Conservation (phyloP, 2,797 vertebrate genomes). For the Pipistrellus nathusii region DNA sequence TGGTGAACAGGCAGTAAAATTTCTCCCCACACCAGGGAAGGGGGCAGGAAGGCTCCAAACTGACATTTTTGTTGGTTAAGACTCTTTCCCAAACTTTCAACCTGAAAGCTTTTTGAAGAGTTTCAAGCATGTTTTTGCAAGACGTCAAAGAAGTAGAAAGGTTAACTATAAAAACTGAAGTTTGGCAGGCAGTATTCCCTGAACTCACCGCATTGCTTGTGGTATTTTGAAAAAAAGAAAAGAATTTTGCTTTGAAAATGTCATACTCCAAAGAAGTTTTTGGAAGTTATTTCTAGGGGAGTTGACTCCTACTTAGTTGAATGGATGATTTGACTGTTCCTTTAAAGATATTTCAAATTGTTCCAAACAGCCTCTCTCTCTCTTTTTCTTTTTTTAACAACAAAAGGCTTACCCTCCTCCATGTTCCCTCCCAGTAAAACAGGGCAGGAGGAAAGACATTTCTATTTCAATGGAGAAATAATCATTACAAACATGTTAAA, state of each 20-base stretch:
- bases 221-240: constrained; percentile 80
- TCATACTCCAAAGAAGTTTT: constrained; percentile 79
- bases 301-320: constrained; percentile 79
- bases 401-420: constrained; percentile 54
- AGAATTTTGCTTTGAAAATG: constrained; percentile 83
- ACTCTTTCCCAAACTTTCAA: constrained; percentile 74
- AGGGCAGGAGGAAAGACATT: constrained; percentile 62
- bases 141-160: constrained; percentile 80
- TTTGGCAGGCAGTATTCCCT: constrained; percentile 82
- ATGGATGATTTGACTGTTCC: constrained; percentile 73
- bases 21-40: not conserved
- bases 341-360: constrained; percentile 76
- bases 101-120: constrained; percentile 77
- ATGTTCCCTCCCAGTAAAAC: constrained; percentile 42
- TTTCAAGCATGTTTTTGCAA: constrained; percentile 82
- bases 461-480: constrained; percentile 72
- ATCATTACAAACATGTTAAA: constrained; percentile 67
- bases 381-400: constrained; percentile 54
- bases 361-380: constrained; percentile 59
- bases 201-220: constrained; percentile 81
- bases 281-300: constrained; percentile 80
- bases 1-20: not conserved
- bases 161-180: constrained; percentile 81
- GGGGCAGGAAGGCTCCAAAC: constrained; percentile 26
- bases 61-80: constrained; percentile 55